These are phyloP conservation scores for Neodiprion virginianus DNA, from an alignment of 1,140 invertebrate species.

Conservation along the genomic window DNA sequence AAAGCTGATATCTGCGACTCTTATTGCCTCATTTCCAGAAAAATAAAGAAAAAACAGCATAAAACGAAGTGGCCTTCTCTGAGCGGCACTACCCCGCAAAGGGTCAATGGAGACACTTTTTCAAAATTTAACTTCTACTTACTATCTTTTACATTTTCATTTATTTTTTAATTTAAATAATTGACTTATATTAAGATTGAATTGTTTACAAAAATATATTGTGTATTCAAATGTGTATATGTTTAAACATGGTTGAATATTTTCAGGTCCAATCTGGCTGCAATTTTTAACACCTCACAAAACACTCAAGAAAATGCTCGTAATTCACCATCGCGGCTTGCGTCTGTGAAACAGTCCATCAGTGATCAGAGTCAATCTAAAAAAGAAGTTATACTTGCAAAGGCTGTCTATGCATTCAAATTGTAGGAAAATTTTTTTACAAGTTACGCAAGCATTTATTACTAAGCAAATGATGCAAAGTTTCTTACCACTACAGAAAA, in stretches of 20 bases:
- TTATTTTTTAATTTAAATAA: slow-evolving; percentile 7
- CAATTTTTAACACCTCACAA: slow-evolving; percentile 41
- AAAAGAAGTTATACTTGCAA: slow-evolving; percentile 50
- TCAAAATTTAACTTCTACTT: too few species aligned
- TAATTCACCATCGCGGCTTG: slow-evolving; percentile 18
- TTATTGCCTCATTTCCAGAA: too few species aligned
- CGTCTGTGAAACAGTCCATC: slow-evolving; percentile 24
- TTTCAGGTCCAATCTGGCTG: slow-evolving; percentile 47
- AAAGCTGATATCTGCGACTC: too few species aligned
- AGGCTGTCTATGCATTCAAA: slow-evolving; percentile 50
- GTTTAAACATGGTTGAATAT: not conserved
- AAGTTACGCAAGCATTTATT: not conserved
- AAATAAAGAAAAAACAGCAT: too few species aligned
- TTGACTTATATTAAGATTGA: not conserved
- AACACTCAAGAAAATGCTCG: slow-evolving; percentile 23
- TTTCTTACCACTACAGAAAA: too few species aligned
- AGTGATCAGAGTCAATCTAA: slow-evolving; percentile 31
- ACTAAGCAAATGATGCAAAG: not conserved
- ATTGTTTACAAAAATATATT: not conserved
- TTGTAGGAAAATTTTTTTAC: slow-evolving; percentile 35
- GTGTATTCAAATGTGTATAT: slow-evolving; percentile 1
- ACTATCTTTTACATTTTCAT: too few species aligned
- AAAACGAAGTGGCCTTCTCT: too few species aligned
- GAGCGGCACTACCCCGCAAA: too few species aligned
- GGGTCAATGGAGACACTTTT: too few species aligned